Conservation (phyloP, 2,113 vertebrate species). For the Mystacornis crossleyi region DNA sequence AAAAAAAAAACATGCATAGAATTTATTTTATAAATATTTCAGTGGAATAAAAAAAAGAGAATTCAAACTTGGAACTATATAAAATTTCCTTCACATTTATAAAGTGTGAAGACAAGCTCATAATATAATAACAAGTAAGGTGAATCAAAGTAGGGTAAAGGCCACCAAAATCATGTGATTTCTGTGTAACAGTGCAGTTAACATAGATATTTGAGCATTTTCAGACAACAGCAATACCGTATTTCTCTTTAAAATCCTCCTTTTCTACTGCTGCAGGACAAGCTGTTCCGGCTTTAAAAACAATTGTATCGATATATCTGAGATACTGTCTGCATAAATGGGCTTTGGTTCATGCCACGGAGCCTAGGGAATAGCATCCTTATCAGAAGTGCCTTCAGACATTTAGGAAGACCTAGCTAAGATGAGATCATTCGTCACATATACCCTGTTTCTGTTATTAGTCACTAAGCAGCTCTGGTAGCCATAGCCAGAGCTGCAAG, state of each 20-base stretch:
- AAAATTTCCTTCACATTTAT: constrained; percentile 36
- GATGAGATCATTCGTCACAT: not conserved
- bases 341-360: not conserved
- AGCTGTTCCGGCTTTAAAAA: not conserved
- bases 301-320: not conserved
- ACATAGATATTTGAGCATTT: not conserved
- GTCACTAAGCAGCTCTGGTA: not conserved
- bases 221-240: not conserved
- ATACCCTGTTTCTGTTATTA: not conserved
- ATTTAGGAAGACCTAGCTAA: not conserved
- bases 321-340: not conserved
- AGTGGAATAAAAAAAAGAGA: not conserved
- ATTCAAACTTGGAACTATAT: not conserved
- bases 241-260: not conserved
- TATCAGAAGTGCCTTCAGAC: not conserved
- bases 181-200: not conserved
- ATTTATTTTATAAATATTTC: not conserved
- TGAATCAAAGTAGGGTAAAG: constrained; percentile 23
- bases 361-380: not conserved
- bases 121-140: not conserved
- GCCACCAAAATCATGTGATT: not conserved
- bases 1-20: not conserved
- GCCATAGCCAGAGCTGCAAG: not conserved
- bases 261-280: not conserved
- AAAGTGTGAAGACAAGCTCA: constrained; percentile 16